Evolutionary conservation across 2,113 vertebrate genomes (phyloP), one percentile per base, ranked within the genome.

Genomic region (Ivindomyrus marchei): DNA sequence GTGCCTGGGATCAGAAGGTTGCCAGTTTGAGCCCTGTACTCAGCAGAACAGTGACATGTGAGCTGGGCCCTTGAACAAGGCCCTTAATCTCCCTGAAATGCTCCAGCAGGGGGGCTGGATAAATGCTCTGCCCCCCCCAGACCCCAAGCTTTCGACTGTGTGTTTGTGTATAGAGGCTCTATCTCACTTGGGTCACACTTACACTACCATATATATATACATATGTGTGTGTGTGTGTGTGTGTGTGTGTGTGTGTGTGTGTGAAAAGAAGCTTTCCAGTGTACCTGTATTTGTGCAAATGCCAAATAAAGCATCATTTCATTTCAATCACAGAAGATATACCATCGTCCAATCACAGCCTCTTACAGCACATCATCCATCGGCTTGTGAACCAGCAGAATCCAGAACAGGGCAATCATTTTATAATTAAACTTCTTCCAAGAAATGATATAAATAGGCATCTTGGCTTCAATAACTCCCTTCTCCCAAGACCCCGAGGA

Each of bases 341-440:
- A 77, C 74, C 74, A 36, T 19, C 3, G 36, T 15, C 70, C 70
- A 39, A 39, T 36, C 70, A 77, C 4, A 17, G 31, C 31, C 70
- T 77, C 36, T 15, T 77, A 17, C 70, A 19, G 87, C 93, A 95
- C 94, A 95, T 96, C 95, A 96, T 93, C 91, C 93, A 94, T 56
- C 91, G 95, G 94, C 96, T 96, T 95, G 96, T 96, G 95, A 95
- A 94, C 93, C 91, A 94, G 96, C 95, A 91, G 91, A 94, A 95
- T 95, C 91, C 94, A 93, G 94, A 95, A 94, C 94, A 95, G 94
- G 95, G 93, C 93, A 96, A 96, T 96, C 93, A 94, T 94, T 95
- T 92, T 93, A 93, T 95, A 94, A 94, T 96, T 96, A 96, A 93
- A 93, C 94, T 95, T 95, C 96, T 96, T 96, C 94, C 95, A 92